Percentiles rank a stretch among this genome's conserved stretches.
Evolutionary conservation across 1,140 invertebrate species (phyloP).

Genomic region (Xylocopa sonorina): DNA sequence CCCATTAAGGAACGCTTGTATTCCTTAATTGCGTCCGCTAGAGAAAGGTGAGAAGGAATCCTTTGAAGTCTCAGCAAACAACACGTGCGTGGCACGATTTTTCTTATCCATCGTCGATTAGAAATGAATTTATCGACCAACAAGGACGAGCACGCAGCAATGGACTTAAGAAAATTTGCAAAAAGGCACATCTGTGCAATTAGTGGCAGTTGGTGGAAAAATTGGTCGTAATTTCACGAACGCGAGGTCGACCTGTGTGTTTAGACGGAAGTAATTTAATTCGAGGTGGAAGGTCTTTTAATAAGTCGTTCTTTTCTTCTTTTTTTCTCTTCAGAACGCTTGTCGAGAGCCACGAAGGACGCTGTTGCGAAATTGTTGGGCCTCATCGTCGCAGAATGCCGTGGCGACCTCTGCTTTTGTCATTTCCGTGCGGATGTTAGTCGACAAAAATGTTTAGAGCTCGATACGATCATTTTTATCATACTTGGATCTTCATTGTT

Average conservation of each 20-base stretch:
- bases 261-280: slow-evolving; percentile 47
- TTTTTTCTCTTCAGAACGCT: slow-evolving; percentile 44
- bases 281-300: slow-evolving; percentile 45
- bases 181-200: background rate
- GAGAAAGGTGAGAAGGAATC: slow-evolving; percentile 30
- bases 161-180: background rate
- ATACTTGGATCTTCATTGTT: too few relatives aligned
- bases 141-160: too few relatives aligned
- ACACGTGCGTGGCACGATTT: background rate
- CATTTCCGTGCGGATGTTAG: background rate
- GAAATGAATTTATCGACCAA: background rate
- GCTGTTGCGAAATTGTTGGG: slow-evolving; percentile 37
- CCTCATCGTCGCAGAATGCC: slow-evolving; percentile 29
- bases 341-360: slow-evolving; percentile 26
- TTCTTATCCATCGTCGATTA: slow-evolving; percentile 1
- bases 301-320: slow-evolving; percentile 36
- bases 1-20: slow-evolving; percentile 26
- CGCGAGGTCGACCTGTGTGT: slow-evolving; percentile 22
- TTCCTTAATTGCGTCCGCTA: slow-evolving; percentile 33
- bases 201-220: background rate
- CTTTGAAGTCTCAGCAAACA: background rate
- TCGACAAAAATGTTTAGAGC: background rate
- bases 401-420: slow-evolving; percentile 24
- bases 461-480: background rate
- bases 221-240: slow-evolving; percentile 11